Base-by-base conservation (phyloP, 2,888 invertebrate genomes). In the Hydriomena furcata region DNA sequence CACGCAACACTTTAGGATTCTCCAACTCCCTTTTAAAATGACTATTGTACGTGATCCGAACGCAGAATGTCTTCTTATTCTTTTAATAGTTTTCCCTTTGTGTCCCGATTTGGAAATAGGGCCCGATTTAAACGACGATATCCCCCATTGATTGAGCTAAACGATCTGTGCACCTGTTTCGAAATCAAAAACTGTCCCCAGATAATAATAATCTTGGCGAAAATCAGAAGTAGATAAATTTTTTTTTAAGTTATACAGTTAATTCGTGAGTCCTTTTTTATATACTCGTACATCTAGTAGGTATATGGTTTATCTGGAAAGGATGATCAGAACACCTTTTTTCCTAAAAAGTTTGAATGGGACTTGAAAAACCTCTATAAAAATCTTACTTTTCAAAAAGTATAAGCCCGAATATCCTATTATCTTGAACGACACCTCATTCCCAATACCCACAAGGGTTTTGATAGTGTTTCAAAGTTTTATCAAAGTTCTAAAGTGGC, bases 11-110 rank as follows among this genome's bases (percentile, higher is more conserved):
- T 36, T 42, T 37, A 52, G 54, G 55, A 52, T 51, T 51, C 31
- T 58, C 61, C 51, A 58, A 57, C 65, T 68, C 65, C 78, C 77
- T 81, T 78, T 80, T 47, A 79, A 83, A 85, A 84, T 83, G 81
- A 81, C 79, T 73, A 67, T 59, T 56, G 63, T 62, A 84, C 85
- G 85, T 86, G 85, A 77, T 71, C 60, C 54, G 85, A 72, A 73
- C 66, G 55, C 69, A 63, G 73, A 82, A 70, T 69, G 66, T 58
- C 58, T 63, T 60, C 57, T 74, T 71, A 78, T 77, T 80, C 79
- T 81, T 77, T 76, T 81, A 79, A 81, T 78, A 72, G 74, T 71
- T 73, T 71, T 63, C 65, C 68, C 70, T 67, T 66, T 69, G 64
- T 68, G 65, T 67, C 68, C 68, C 68, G 68, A 72, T 71, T 54